Evolutionary conservation across 2,113 vertebrate genomes (phyloP), one percentile per base, ranked within the genome.

Genomic region (Nycticorax nycticorax): DNA sequence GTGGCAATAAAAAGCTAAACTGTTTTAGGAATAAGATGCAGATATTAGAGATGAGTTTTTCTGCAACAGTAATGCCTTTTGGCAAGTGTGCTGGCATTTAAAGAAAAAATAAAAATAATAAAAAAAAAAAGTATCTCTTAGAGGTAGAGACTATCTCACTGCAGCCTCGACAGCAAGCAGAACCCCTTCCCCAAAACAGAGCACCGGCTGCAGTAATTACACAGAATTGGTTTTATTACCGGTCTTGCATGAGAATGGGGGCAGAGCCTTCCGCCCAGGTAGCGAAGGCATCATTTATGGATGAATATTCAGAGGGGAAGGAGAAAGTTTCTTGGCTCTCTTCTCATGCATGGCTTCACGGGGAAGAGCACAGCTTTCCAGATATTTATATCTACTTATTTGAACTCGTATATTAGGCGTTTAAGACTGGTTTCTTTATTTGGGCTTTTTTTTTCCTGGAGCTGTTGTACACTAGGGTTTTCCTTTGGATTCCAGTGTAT

Each of bases 21-120:
- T 93, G 73, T 96, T 97, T 83, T 89, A 96, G 72, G 64, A 97
- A 95, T 89, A 94, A 96, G 89, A 97, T 97, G 95, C 93, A 97
- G 95, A 97, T 97, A 95, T 96, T 96, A 96, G 67, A 97, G 95
- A 96, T 95, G 81, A 37, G 32, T 78, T 96, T 96, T 93, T 93
- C 39, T 93, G 96, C 81, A 73, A 39, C 62, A 81, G 83, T 85
- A 97, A 95, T 92, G 87, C 24, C 64, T 97, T 94, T 96, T 95
- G 82, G 91, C 96, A 96, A 88, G 75, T 62, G 53, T 74, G 47
- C 52, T 94, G 84, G 53, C 92, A 91, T 94, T 96, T 94, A 88
- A 84, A 90, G 79, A 88, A 81, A 90, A 94, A 79, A 91, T 84
- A 93, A 92, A 88, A 87, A 48, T 7, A 77, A 88, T 19, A 45